These are phyloP conservation scores for Neotoma lepida DNA, from an alignment of 2,113 vertebrate genomes.

Conservation along the genomic window DNA sequence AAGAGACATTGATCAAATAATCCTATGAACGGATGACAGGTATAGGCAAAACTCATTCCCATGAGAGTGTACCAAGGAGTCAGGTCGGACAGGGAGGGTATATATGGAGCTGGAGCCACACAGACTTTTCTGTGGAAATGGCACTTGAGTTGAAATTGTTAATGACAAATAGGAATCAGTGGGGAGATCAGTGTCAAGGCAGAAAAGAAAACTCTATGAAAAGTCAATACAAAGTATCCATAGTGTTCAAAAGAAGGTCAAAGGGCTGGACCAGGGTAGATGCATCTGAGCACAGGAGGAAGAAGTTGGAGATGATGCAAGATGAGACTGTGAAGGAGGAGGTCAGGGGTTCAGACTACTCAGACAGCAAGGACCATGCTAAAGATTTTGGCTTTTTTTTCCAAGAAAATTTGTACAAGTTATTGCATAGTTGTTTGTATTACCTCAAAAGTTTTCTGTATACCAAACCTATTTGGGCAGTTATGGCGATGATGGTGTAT, in stretches of 20 bases:
- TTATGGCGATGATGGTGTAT: not conserved
- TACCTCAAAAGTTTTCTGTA: not conserved
- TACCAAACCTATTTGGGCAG: not conserved
- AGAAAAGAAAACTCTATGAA: not conserved
- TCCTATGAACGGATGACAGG: not conserved
- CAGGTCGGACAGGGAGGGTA: not conserved
- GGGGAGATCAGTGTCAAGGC: not conserved
- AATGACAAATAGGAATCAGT: not conserved
- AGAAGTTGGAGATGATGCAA: not conserved
- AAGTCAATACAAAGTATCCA: not conserved
- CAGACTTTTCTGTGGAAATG: not conserved
- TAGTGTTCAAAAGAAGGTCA: not conserved
- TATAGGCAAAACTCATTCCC: not conserved
- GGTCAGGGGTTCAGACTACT: not conserved
- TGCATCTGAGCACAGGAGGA: not conserved
- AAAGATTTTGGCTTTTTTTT: conserved; percentile 17
- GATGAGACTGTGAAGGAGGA: not conserved
- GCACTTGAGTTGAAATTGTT: not conserved
- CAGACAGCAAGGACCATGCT: not conserved
- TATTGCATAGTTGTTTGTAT: not conserved
- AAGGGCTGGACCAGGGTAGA: not conserved
- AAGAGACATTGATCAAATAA: not conserved
- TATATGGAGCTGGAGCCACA: not conserved
- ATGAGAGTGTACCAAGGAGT: not conserved
- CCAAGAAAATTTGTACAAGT: not conserved